Conservation (phyloP, 2,797 vertebrate species). For the Pipistrellus pipistrellus region DNA sequence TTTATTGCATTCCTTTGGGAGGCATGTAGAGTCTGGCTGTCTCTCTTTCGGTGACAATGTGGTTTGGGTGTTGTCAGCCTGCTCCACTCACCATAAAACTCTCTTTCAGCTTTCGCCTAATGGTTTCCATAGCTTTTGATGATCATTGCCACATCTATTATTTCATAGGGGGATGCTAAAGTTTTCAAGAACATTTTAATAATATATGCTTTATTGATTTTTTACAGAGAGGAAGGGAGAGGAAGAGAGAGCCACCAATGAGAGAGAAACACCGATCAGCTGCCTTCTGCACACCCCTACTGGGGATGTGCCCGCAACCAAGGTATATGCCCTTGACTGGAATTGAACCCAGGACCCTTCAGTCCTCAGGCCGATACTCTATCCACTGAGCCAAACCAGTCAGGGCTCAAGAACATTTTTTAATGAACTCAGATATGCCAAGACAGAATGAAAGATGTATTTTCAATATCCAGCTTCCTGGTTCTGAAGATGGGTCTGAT, state of each 20-base stretch:
- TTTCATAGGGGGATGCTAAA: not conserved
- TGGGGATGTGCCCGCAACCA: too few relatives aligned
- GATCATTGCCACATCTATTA: not conserved
- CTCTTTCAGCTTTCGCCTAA: not conserved
- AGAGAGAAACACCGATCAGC: too few relatives aligned
- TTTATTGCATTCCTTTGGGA: not conserved
- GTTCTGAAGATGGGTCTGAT: not conserved
- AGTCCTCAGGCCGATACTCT: too few relatives aligned
- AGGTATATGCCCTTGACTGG: too few relatives aligned
- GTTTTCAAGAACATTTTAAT: not conserved
- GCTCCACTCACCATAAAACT: not conserved
- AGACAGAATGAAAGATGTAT: not conserved
- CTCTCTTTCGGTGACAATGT: not conserved
- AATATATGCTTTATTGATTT: too few relatives aligned
- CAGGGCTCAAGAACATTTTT: not conserved
- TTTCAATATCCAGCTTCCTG: not conserved
- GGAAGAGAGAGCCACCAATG: too few relatives aligned
- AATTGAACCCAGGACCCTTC: too few relatives aligned
- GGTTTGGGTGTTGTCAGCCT: not conserved
- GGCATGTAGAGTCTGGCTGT: not conserved
- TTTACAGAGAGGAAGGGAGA: too few relatives aligned
- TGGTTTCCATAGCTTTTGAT: not conserved
- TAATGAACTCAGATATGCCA: not conserved
- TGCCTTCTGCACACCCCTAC: too few relatives aligned
- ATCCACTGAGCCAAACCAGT: too few relatives aligned